Conservation (phyloP, 2,113 vertebrate genomes). For the Prinia subflava region DNA sequence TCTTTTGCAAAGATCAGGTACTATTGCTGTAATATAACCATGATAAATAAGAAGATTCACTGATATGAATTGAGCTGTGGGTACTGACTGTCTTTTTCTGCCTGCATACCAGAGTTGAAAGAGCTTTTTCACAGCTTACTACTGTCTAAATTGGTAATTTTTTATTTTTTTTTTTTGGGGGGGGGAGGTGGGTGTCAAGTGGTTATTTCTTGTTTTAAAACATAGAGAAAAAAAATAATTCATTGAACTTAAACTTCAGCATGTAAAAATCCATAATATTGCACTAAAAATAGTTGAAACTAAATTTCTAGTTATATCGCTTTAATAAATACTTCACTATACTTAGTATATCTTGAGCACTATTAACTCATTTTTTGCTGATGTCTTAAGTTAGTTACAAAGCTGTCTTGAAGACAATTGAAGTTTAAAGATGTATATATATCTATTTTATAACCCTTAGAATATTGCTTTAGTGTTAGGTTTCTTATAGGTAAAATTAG, state of each 20-base stretch:
- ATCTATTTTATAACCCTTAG: too few relatives aligned
- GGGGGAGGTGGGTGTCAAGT: fast-evolving
- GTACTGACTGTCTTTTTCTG: not conserved
- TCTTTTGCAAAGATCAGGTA: not conserved
- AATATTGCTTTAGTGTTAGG: not conserved
- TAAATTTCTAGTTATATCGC: not conserved
- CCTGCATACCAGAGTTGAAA: not conserved
- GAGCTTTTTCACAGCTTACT: not conserved
- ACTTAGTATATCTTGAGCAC: not conserved
- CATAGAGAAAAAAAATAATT: not conserved
- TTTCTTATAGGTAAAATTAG: not conserved
- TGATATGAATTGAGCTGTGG: not conserved
- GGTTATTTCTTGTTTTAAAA: not conserved
- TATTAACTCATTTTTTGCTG: not conserved
- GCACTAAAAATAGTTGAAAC: not conserved
- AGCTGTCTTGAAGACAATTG: not conserved
- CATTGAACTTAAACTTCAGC: not conserved
- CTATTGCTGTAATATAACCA: not conserved
- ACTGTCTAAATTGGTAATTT: not conserved
- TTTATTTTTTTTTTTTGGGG: not conserved
- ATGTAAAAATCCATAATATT: not conserved
- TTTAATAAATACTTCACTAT: not conserved
- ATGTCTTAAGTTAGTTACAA: not conserved
- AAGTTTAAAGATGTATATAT: not conserved
- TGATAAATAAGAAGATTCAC: not conserved